Percentiles rank a stretch among this genome's conserved stretches.
These are phyloP conservation scores for Aphidius ervi DNA, from an alignment of 1,140 invertebrate species.

Conservation along the genomic window DNA sequence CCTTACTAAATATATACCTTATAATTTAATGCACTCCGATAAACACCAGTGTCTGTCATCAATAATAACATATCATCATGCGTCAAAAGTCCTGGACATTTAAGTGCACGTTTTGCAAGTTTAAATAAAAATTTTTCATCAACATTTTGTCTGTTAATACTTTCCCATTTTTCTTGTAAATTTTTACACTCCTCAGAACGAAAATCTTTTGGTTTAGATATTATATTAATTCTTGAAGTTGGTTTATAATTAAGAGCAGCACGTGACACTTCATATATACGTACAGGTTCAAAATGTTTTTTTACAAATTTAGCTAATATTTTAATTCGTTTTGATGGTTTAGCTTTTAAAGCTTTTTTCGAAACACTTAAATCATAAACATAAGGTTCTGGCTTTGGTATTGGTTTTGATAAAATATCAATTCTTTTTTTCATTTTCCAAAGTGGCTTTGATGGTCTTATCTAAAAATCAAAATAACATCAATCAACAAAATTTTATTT, in stretches of 20 bases:
- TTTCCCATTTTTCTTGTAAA: constrained; percentile 11
- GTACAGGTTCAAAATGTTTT: constrained; percentile 5
- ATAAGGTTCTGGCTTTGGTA: constrained; percentile 1
- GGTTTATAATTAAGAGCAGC: constrained; percentile 28
- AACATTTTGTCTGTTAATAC: neutral
- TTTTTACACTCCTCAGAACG: constrained; percentile 15
- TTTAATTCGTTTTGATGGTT: constrained; percentile 21
- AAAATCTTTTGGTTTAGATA: constrained; percentile 22
- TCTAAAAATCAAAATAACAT: constrained; percentile 15
- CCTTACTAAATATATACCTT: constrained; percentile 14
- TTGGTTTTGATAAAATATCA: constrained; percentile 15
- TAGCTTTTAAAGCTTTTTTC: constrained; percentile 24
- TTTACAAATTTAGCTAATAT: constrained; percentile 20
- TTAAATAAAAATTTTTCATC: neutral
- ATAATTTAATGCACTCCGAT: constrained; percentile 24
- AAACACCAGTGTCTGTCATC: constrained; percentile 25
- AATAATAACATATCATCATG: constrained; percentile 22
- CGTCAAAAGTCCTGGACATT: constrained; percentile 23
- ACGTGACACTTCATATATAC: constrained; percentile 21
- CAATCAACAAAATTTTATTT: neutral
- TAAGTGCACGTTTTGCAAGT: constrained; percentile 22
- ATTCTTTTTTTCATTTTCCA: constrained; percentile 24
- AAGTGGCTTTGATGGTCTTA: constrained; percentile 27
- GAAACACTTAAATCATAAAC: constrained; percentile 18
- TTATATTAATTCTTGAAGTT: constrained; percentile 15